A percentile compares a stretch with the other conserved stretches of the same genome.
These are phyloP conservation scores for Metalampra italica DNA, from an alignment of 2,888 invertebrate species.

Conservation along the genomic window DNA sequence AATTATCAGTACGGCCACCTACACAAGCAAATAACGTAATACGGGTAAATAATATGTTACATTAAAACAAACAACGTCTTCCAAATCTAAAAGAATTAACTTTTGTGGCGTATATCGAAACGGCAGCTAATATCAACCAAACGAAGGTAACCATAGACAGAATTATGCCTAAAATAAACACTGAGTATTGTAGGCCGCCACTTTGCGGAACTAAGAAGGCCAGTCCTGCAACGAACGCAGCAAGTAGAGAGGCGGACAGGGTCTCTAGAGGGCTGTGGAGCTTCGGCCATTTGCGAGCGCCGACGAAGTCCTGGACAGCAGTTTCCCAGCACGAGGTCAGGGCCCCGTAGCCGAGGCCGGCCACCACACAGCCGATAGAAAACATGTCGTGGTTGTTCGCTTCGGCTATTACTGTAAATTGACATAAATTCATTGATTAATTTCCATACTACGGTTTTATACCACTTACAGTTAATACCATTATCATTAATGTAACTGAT, in stretches of 20 bases:
- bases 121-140: constrained; percentile 48
- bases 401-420: constrained; percentile 54
- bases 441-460: not conserved
- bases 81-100: constrained; percentile 41
- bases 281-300: constrained; percentile 68
- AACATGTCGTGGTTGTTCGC: constrained; percentile 63
- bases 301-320: constrained; percentile 65
- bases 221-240: constrained; percentile 45
- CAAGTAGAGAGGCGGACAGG: constrained; percentile 50
- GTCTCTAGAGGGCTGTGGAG: constrained; percentile 70
- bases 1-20: not conserved
- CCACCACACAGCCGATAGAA: constrained; percentile 69
- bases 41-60: not conserved
- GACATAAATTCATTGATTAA: not conserved
- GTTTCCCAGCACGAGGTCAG: constrained; percentile 67
- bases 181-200: constrained; percentile 45
- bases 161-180: constrained; percentile 51
- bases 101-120: constrained; percentile 49
- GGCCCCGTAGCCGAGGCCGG: constrained; percentile 72
- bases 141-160: constrained; percentile 44
- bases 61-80: constrained; percentile 22
- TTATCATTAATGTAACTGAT: too few species aligned
- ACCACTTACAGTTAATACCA: too few species aligned
- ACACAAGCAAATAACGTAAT: not conserved
- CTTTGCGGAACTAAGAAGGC: constrained; percentile 42